phyloP scores from a whole-genome alignment of 2,888 invertebrate genomes.

The Acanthosepion pharaonis region DNA sequence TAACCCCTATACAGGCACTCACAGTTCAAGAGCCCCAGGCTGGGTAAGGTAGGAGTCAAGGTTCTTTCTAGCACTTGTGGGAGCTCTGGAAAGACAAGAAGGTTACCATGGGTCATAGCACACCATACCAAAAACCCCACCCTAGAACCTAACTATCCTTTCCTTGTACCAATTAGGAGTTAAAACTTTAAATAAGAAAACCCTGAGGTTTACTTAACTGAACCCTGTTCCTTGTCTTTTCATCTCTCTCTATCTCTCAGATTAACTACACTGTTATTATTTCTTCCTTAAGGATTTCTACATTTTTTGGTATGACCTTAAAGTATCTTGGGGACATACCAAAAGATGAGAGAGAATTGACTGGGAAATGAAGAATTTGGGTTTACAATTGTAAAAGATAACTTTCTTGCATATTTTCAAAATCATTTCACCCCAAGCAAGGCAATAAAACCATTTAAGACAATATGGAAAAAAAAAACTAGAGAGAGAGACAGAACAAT shows the following conservation, averaged over 20 bases:
- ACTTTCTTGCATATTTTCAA: too few species aligned
- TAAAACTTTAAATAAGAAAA: background rate
- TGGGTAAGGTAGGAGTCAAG: background rate
- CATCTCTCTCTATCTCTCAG: background rate
- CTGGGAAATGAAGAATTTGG: too few species aligned
- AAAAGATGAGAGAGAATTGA: too few species aligned
- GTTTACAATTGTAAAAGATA: too few species aligned
- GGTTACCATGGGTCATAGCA: background rate
- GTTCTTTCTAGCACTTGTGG: background rate
- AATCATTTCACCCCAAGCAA: too few species aligned
- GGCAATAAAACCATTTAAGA: too few species aligned
- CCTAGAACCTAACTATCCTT: background rate
- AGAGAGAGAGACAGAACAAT: too few species aligned
- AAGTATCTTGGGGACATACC: too few species aligned
- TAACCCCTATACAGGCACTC: background rate
- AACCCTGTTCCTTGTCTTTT: background rate
- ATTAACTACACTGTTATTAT: too few species aligned
- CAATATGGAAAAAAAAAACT: too few species aligned
- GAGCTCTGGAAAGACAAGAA: background rate
- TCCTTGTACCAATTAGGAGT: background rate
- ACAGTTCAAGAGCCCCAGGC: background rate
- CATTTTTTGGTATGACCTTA: too few species aligned
- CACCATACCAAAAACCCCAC: background rate
- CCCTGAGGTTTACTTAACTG: background rate
- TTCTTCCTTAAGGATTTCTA: too few species aligned